A percentile compares a stretch with the other conserved stretches of the same genome.
These are phyloP conservation scores for Pilophorus perplexus DNA, from an alignment of 2,888 invertebrate genomes.

Conservation along the genomic window DNA sequence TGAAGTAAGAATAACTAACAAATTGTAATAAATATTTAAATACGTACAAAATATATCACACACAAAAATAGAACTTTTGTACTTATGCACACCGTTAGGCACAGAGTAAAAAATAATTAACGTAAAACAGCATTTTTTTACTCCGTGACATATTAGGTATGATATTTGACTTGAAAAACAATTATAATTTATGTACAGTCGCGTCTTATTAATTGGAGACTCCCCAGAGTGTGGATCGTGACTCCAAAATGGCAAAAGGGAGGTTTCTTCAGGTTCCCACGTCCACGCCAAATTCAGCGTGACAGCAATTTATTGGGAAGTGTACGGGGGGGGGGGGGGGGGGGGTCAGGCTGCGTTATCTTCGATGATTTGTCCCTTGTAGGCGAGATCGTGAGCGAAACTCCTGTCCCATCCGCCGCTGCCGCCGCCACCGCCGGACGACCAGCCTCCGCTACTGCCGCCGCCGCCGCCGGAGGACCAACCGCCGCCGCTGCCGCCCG, in stretches of 20 bases:
- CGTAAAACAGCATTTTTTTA: background rate
- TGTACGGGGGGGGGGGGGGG: too few species aligned
- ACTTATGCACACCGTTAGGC: constrained; percentile 20
- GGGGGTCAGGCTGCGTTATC: constrained; percentile 37
- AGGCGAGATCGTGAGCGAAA: constrained; percentile 35
- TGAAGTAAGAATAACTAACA: too few species aligned
- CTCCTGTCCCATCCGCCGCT: constrained; percentile 39
- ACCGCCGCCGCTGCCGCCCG: constrained; percentile 24
- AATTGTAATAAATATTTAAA: too few species aligned
- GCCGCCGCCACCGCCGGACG: constrained; percentile 13
- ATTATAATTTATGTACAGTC: background rate
- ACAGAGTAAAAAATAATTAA: background rate
- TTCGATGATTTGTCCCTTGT: constrained; percentile 29
- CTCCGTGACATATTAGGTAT: constrained; percentile 17
- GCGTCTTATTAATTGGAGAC: too few species aligned
- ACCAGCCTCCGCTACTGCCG: constrained; percentile 33
- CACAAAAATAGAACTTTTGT: constrained; percentile 42
- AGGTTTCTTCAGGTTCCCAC: background rate
- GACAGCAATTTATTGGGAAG: background rate
- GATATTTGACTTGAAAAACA: constrained; percentile 11
- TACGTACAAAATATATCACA: constrained; percentile 30
- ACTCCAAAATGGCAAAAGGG: constrained; percentile 1
- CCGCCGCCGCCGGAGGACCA: constrained; percentile 30
- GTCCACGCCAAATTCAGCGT: too few species aligned
- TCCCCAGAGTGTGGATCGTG: too few species aligned